phyloP scores from a whole-genome alignment of 2,797 vertebrate genomes.

The Heterohyrax brucei region DNA sequence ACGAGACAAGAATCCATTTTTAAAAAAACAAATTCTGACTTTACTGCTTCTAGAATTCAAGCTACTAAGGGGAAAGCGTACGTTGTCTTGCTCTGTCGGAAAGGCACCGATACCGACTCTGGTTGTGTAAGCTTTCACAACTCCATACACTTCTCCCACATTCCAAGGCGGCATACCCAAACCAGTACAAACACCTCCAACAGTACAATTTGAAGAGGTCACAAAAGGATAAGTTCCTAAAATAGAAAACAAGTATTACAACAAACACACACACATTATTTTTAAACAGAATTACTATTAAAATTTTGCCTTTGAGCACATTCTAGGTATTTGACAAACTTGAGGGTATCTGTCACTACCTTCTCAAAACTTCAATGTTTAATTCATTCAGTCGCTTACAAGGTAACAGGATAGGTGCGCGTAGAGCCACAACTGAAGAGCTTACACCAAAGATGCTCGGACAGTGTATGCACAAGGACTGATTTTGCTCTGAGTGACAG shows the following conservation, averaged over 20 bases:
- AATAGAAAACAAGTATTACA: conserved; percentile 66
- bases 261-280: not conserved
- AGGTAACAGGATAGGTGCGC: not conserved
- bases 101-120: conserved; percentile 98
- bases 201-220: conserved; percentile 99
- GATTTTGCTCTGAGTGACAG: not conserved
- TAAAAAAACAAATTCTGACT: conserved; percentile 1
- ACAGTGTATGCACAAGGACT: accelerated
- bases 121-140: conserved; percentile 98
- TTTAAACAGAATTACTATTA: conserved; percentile 45
- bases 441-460: not conserved
- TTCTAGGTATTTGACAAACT: conserved; percentile 9
- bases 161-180: conserved; percentile 98
- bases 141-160: conserved; percentile 97
- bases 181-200: conserved; percentile 98
- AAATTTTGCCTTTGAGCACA: not conserved
- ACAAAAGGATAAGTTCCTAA: conserved; percentile 99
- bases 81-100: conserved; percentile 97
- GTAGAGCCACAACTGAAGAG: not conserved
- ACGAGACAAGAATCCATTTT: not conserved
- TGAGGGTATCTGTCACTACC: not conserved
- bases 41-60: not conserved
- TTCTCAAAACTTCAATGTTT: conserved; percentile 29
- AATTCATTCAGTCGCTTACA: not conserved
- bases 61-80: conserved; percentile 89